Evolutionary conservation across 2,888 invertebrate genomes (phyloP), one percentile per base, ranked within the genome.

Genomic region (Epinotia bilunana): DNA sequence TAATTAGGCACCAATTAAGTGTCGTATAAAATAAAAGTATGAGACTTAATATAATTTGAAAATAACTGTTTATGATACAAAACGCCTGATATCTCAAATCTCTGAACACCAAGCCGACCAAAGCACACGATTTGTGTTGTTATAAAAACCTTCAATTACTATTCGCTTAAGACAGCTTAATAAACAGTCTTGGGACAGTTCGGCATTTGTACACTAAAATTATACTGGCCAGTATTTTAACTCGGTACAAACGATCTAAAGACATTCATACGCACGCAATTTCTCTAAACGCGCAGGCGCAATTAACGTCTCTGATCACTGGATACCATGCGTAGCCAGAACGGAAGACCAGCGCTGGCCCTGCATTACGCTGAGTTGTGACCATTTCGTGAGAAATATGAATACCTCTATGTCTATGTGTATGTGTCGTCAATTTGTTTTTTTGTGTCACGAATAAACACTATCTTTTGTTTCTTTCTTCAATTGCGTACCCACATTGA

Each of bases 91-190:
- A 73, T 43, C 39, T 69, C 58, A 72, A 68, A 68, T 62, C 68
- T 43, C 18, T 61, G 53, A 74, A 67, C 65, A 57, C 16, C 43
- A 55, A n/a, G 39, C 23, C 57, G 12, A 33, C 23, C 43, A 63
- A 65, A 63, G 49, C 63, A 58, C 74, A 64, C 28, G 49, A 65
- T 71, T 74, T 53, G 68, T 73, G 74, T 71, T 70, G 60, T 71
- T 64, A 74, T 75, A 71, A 71, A 60, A 75, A 75, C 75, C 72
- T n/a, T 61, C 71, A 75, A 75, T 75, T 75, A 75, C 75, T 55
- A 72, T 57, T 63, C 75, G 61, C 16, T 74, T 69, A 64, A 76
- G 78, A 79, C 77, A 79, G 64, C 78, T 74, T 79, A 79, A 78
- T 77, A 73, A 62, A 69, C 69, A 71, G 74, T 57, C 65, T 72